These are phyloP conservation scores for Plecturocebus donacophilus DNA, from an alignment of 2,113 vertebrate genomes.

Conservation along the genomic window DNA sequence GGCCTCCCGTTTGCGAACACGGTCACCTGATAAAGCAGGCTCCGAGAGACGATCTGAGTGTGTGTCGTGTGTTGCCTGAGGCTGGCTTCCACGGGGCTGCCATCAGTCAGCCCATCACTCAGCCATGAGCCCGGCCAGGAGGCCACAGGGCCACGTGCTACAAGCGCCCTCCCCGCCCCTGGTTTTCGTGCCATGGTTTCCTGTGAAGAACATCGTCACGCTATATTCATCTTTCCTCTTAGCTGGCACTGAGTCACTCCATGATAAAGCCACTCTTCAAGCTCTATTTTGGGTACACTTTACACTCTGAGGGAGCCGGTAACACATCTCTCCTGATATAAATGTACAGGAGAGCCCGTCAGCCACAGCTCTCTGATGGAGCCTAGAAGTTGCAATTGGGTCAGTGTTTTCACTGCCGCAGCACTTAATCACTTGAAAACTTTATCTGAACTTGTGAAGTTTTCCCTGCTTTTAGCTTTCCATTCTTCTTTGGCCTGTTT, in stretches of 20 bases:
- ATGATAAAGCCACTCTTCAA: neutral
- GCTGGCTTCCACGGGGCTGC: neutral
- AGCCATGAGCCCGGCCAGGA: neutral
- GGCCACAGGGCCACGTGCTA: neutral
- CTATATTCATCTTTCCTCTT: neutral
- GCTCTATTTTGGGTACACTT: slow-evolving; percentile 49
- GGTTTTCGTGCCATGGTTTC: neutral
- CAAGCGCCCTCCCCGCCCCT: neutral
- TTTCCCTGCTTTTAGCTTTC: neutral
- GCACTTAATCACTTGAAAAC: neutral
- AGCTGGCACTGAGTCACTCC: neutral
- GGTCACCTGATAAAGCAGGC: neutral
- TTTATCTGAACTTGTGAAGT: neutral
- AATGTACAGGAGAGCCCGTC: neutral
- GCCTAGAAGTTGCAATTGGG: neutral
- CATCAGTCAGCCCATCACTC: neutral
- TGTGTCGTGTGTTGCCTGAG: neutral
- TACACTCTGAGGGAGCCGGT: slow-evolving; percentile 25
- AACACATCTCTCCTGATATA: neutral
- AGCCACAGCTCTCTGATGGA: neutral
- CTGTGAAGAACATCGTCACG: neutral
- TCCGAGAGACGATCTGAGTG: neutral
- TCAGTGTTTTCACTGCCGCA: neutral
- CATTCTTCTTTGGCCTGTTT: neutral
- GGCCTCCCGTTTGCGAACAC: neutral